Base-by-base conservation (phyloP, 2,797 vertebrate species). In the Mus spretus region DNA sequence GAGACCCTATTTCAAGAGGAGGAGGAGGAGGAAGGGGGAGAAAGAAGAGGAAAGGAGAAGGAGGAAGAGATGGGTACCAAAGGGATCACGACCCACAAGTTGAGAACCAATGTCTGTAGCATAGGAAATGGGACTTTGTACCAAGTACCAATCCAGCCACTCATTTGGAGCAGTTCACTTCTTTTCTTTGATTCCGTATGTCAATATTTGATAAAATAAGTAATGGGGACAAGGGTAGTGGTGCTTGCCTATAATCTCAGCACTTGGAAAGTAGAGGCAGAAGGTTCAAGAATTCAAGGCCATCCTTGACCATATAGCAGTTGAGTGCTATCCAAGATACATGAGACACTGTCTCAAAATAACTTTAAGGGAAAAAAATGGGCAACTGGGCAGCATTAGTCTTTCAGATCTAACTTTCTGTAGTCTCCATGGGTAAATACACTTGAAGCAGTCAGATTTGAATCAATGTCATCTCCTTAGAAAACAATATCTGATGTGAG, bases 401-500 rank as follows among this genome's bases (percentile, higher is more conserved):
- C 37, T 93, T 90, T 74, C 74, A 74, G 11, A 55, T 82, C 72
- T 82, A 82, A 91, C 37, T 85, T 92, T 79, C 70, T 47, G 17
- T 19, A 89, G 79, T 40, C 15, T 57, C 0, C 57, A 78, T 77
- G 26, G 14, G 72, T 88, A 40, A 89, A 31, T 53, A 83, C 24
- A 40, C 84, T 93, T 75, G 55, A 6, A 6, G 7, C 65, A 92
- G 47, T n/a, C 1, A 67, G 53, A 81, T 96, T 90, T 88, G 50
- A 12, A 61, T 1, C 79, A 55, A 80, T 79, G 19, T 44, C 14
- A 93, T 78, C 40, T 87, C 85, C 57, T n/a, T 31, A 57, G 70
- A 81, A 86, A 97, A 89, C 19, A 87, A 50, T 9, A 86, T 86
- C 37, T 86, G 34, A 95, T n/a, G 15, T 59, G 37, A 93, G 28